These are phyloP conservation scores for Athalia rosae DNA, from an alignment of 2,888 invertebrate genomes.

Conservation along the genomic window DNA sequence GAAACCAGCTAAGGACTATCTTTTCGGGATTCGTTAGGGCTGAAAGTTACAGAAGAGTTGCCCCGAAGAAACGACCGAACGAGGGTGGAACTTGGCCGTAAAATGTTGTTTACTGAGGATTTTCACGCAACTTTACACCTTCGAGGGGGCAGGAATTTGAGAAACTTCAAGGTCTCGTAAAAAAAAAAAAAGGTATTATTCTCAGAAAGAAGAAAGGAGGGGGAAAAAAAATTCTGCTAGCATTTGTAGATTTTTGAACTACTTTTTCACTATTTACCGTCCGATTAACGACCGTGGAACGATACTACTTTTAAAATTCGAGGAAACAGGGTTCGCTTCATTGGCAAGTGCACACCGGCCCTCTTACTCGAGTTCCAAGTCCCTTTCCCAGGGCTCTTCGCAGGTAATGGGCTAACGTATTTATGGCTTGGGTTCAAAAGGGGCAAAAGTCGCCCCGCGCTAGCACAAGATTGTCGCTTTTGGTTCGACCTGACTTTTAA, in stretches of 20 bases:
- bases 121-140: neutral
- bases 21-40: too few species aligned
- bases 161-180: neutral
- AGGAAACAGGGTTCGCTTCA: neutral
- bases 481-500: too few species aligned
- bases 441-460: neutral
- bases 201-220: too few species aligned
- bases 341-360: neutral
- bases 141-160: neutral
- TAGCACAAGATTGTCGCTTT: neutral
- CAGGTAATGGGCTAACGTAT: constrained; percentile 10
- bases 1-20: too few species aligned
- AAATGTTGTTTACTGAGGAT: neutral
- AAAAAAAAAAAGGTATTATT: too few species aligned
- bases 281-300: too few species aligned
- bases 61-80: too few species aligned
- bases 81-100: too few species aligned
- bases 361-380: neutral
- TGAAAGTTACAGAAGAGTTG: too few species aligned
- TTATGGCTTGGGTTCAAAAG: constrained; percentile 5
- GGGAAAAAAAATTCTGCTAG: too few species aligned
- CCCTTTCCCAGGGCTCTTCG: neutral
- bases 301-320: neutral
- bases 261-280: too few species aligned
- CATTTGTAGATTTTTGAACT: too few species aligned